Evolutionary conservation across 2,113 vertebrate species (phyloP).

Genomic region (Grus americana): DNA sequence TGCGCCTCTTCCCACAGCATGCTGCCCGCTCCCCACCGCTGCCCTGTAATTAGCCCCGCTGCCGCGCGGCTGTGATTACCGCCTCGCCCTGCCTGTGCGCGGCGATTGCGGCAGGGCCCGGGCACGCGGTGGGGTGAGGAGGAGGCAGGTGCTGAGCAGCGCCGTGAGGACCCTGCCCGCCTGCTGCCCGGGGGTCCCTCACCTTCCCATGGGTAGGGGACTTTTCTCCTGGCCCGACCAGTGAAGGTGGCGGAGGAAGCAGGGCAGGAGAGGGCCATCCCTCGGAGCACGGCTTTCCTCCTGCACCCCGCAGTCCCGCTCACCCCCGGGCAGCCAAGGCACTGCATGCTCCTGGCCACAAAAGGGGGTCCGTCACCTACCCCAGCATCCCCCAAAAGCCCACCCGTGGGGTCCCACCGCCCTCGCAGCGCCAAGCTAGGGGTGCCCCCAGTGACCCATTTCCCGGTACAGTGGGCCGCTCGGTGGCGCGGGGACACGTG

Average conservation of each 20-base stretch:
- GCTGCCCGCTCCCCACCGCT: not conserved
- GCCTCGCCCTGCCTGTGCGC: constrained; percentile 16
- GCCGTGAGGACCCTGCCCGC: fast-evolving
- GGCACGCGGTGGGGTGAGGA: not conserved
- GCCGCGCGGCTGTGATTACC: constrained; percentile 17
- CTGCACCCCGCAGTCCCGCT: not conserved
- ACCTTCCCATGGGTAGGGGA: fast-evolving
- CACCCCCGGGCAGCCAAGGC: fast-evolving
- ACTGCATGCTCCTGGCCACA: too few relatives aligned
- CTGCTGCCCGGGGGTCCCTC: not conserved
- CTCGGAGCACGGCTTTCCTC: not conserved
- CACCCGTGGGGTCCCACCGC: fast-evolving
- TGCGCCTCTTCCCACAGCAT: not conserved
- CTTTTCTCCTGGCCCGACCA: fast-evolving
- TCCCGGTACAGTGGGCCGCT: not conserved
- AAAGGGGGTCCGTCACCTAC: not conserved
- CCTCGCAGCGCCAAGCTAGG: fast-evolving
- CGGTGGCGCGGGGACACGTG: not conserved
- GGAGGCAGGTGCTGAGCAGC: not conserved
- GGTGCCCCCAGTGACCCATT: not conserved
- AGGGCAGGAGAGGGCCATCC: not conserved
- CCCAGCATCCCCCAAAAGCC: not conserved
- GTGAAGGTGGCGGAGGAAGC: not conserved
- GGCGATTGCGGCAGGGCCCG: not conserved
- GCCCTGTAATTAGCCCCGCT: constrained; percentile 11